Conservation (phyloP, 1,140 invertebrate species). For the Artemia franciscana region DNA sequence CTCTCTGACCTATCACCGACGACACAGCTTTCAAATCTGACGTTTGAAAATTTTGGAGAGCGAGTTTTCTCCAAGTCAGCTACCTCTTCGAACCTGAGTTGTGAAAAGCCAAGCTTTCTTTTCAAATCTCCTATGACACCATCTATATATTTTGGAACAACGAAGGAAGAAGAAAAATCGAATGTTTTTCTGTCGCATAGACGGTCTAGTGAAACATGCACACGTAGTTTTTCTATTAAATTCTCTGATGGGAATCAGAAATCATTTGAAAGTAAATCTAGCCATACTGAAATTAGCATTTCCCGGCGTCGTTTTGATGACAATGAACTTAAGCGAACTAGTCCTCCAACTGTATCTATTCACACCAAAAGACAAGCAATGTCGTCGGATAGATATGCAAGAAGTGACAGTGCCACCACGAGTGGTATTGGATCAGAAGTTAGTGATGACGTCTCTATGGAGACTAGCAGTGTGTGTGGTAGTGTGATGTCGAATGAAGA, state of each 20-base stretch:
- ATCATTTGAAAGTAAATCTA: not conserved
- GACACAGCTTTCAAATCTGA: conserved; percentile 21
- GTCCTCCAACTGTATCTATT: not conserved
- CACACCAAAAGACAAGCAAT: not conserved
- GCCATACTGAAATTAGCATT: not conserved
- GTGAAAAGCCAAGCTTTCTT: not conserved
- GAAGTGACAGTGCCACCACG: conserved; percentile 20
- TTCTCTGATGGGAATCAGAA: not conserved
- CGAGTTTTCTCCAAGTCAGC: not conserved
- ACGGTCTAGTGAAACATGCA: not conserved
- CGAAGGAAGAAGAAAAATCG: not conserved
- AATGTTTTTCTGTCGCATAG: not conserved
- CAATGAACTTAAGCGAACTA: not conserved
- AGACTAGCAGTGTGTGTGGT: conserved; percentile 6
- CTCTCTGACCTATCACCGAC: conserved; percentile 19
- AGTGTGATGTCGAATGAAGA: not conserved
- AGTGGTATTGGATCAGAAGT: conserved; percentile 20
- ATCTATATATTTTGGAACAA: not conserved
- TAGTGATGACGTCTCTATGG: conserved; percentile 16
- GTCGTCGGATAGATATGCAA: conserved; percentile 8
- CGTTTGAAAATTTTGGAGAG: conserved; percentile 16
- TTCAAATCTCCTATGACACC: not conserved
- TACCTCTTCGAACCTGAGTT: not conserved
- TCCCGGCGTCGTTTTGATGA: not conserved
- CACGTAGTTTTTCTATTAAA: not conserved